Evolutionary conservation across 2,888 invertebrate genomes (phyloP), one percentile per base, ranked within the genome.

Genomic region (Synanthedon tipuliformis): DNA sequence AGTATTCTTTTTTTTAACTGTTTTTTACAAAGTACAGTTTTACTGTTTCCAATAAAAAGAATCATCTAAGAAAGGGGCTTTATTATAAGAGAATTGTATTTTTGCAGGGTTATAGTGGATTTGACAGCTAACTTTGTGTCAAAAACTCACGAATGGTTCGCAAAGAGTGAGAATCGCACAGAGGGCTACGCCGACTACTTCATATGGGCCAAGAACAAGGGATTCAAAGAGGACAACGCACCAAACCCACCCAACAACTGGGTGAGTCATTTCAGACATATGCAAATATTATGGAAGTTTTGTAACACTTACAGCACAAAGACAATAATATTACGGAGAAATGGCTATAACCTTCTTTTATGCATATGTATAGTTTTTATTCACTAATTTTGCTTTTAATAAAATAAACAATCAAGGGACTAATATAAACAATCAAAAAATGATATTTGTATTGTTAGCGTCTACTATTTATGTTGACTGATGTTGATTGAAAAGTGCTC

Each of bases 61-160:
- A 10, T 10, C 2, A 34, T 0, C 2, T 34, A 34, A 34, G 34
- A 34, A 34, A 34, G 8, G 8, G 34, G 34, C 34, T 8, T 0
- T 4, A n/a, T 34, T 34, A 1, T 8, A 34, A 34, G 34, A 8
- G 1, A 8, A 34, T 8, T 34, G 10, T 40, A n/a, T 56, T 12
- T 10, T 54, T 63, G 2, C 62, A 81, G 86, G 48, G 81, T 95
- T 23, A 89, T 95, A 49, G 86, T 95, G 55, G 93, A 94, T 63
- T 73, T 96, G 60, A 91, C 93, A 18, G 93, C 95, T 0, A 93
- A 93, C 74, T 91, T 90, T 72, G 92, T 94, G 15, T 83, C 90
- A 3, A 79, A 89, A 50, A 78, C 90, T 2, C 94, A 94, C 68
- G 71, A 78, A 1, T 94, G 97, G 92, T 95, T 97, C 79, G 69